Base-by-base conservation (phyloP, 1,140 invertebrate genomes). In the Drosophila pseudoananassae region DNA sequence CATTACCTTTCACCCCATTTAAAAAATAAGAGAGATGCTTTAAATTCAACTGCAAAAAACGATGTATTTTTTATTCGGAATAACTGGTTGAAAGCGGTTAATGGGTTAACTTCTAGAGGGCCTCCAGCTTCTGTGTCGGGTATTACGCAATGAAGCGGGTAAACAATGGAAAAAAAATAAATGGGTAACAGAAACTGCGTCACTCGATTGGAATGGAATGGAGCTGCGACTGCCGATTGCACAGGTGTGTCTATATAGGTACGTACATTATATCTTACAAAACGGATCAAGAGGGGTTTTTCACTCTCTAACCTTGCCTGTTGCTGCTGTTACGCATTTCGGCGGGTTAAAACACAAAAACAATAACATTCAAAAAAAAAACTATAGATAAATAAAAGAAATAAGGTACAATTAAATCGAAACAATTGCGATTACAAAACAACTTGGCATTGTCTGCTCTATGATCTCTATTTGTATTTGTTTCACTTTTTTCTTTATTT, bases 371-470 rank as follows among this genome's bases (percentile, higher is more conserved):
- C 2, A 20, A 20, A 20, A 20, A 20, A 27, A 27, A 20, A 20
- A 61, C 14, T 45, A 40, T 36, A 60, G 45, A 50, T 14, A 20
- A 40, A 57, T 47, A 57, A 47, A 23, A 57, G 52, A 63, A 61
- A 60, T 40, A 46, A 58, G 68, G 57, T 55, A 85, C 80, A 80
- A 85, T 85, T 70, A 65, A 73, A 69, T 72, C 68, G 65, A 85
- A 84, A 84, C 81, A 84, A 84, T 85, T 74, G 73, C 36, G 29
- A 77, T 73, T 54, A 74, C 82, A 77, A 81, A 81, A 63, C 64
- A 80, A 84, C 46, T 61, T 57, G 40, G 25, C 63, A 66, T 85
- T 85, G 81, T 87, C 25, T 69, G 52, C 38, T 52, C 66, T 50
- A 73, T 81, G 73, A 80, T 77, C 68, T 76, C 52, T 63, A 61